These are phyloP conservation scores for Otus sunia DNA, from an alignment of 2,113 vertebrate species.

Conservation along the genomic window DNA sequence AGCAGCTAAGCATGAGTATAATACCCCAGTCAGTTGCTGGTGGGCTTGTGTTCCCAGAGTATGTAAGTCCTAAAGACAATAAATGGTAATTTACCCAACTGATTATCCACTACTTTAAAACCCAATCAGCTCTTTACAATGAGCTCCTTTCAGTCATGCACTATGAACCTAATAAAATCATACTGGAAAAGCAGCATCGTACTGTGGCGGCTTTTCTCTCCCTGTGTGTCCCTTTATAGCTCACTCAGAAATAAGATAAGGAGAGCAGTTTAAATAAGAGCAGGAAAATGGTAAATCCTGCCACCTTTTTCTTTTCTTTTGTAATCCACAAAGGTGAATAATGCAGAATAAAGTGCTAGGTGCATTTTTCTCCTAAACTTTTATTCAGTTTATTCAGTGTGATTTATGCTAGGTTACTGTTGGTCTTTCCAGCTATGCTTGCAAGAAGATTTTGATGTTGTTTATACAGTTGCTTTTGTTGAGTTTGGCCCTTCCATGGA, in stretches of 20 bases:
- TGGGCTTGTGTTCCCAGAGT: background rate
- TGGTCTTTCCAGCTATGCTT: background rate
- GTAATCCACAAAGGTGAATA: background rate
- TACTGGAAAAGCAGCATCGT: background rate
- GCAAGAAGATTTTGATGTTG: background rate
- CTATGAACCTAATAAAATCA: background rate
- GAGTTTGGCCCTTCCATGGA: background rate
- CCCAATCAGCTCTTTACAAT: slow-evolving; percentile 31
- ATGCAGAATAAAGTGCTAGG: background rate
- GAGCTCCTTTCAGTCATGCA: background rate
- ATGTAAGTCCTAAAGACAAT: background rate
- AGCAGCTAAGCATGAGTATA: background rate
- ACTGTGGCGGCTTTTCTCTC: background rate
- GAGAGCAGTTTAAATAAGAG: background rate
- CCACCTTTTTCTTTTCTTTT: background rate
- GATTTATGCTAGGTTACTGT: background rate
- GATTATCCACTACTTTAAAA: slow-evolving; percentile 51
- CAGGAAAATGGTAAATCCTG: background rate
- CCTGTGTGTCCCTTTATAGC: background rate
- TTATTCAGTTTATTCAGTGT: background rate
- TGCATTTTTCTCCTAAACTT: background rate
- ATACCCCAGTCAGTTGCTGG: background rate
- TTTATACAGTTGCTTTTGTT: background rate
- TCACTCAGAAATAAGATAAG: background rate
- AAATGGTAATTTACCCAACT: slow-evolving; percentile 35